A percentile compares a stretch with the other conserved stretches of the same genome.
phyloP scores from a whole-genome alignment of 1,140 invertebrate genomes.

The Linepithema humile region DNA sequence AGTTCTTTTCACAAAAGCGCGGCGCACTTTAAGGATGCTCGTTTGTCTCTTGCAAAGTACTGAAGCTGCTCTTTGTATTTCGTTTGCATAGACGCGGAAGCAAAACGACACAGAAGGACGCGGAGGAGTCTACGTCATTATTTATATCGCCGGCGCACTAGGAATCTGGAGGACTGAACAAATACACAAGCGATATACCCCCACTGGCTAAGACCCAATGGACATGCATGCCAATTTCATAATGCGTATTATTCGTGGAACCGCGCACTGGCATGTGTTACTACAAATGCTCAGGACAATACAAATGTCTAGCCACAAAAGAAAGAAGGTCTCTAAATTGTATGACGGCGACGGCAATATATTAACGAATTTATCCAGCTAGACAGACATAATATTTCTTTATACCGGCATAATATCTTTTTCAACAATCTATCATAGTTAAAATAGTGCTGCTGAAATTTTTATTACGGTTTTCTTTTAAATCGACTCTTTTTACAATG shows the following conservation, averaged over 20 bases:
- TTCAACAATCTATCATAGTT: neutral
- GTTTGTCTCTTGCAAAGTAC: conserved; percentile 34
- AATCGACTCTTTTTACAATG: neutral
- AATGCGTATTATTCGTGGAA: conserved; percentile 28
- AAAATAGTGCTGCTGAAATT: neutral
- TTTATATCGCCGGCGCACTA: conserved; percentile 13
- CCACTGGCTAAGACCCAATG: conserved; percentile 22
- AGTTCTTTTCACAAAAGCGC: conserved; percentile 20
- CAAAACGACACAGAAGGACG: conserved; percentile 23
- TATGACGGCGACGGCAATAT: neutral
- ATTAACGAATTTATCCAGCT: neutral
- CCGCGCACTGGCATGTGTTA: neutral
- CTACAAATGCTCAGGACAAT: neutral
- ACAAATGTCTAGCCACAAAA: neutral
- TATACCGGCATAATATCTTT: neutral
- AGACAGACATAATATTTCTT: neutral
- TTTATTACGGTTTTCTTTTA: neutral
- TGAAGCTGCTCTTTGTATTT: conserved; percentile 28
- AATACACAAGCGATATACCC: conserved; percentile 8
- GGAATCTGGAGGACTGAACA: conserved; percentile 14
- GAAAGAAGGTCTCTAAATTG: neutral
- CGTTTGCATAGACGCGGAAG: conserved; percentile 14
- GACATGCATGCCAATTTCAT: conserved; percentile 38
- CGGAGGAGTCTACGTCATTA: conserved; percentile 9
- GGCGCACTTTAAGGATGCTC: neutral